phyloP scores from a whole-genome alignment of 1,140 invertebrate species.

The Gryon sp. region DNA sequence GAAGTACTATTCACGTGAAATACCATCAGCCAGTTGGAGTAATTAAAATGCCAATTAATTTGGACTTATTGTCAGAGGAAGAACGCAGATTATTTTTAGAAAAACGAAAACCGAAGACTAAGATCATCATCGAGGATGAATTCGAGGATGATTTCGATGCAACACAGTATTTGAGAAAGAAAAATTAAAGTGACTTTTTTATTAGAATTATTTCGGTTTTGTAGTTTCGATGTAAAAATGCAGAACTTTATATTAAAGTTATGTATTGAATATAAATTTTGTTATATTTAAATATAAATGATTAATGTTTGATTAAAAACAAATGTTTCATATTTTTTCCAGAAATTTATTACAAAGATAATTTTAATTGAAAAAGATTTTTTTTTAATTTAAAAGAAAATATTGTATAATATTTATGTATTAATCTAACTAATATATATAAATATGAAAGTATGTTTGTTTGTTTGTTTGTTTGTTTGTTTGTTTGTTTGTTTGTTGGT shows the following conservation, averaged over 20 bases:
- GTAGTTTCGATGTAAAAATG: not conserved
- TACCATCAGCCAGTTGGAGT: constrained; percentile 92
- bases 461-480: too few species aligned
- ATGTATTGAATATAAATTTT: not conserved
- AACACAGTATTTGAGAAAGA: constrained; percentile 86
- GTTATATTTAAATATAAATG: not conserved
- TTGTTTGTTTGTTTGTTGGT: too few species aligned
- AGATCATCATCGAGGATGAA: constrained; percentile 85
- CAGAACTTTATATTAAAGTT: not conserved
- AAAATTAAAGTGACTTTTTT: constrained; percentile 80
- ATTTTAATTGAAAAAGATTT: too few species aligned
- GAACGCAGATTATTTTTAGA: constrained; percentile 84
- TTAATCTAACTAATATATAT: too few species aligned
- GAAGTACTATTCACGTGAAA: constrained; percentile 89
- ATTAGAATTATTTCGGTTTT: too few species aligned
- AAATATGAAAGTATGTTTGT: too few species aligned
- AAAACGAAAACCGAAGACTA: constrained; percentile 86
- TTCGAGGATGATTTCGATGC: constrained; percentile 89
- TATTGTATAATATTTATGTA: too few species aligned
- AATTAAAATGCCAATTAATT: constrained; percentile 90
- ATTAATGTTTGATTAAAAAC: too few species aligned
- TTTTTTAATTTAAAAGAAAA: too few species aligned
- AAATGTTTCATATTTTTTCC: too few species aligned
- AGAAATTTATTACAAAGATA: too few species aligned
- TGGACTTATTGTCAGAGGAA: constrained; percentile 84